Evolutionary conservation across 2,888 invertebrate species (phyloP).

Genomic region (Tipula vernalis): DNA sequence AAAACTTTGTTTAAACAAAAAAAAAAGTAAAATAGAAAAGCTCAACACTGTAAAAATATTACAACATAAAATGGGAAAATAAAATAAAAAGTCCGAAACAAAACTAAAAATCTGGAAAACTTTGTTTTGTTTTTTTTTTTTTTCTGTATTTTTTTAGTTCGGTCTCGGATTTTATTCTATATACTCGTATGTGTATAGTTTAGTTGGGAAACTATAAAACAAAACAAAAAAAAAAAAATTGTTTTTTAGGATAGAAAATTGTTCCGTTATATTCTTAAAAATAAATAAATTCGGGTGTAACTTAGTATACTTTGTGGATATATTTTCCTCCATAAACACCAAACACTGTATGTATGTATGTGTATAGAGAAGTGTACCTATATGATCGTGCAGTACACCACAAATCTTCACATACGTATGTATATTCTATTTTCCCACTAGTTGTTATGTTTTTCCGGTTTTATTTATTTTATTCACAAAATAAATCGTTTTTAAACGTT

Average conservation of each 20-base stretch:
- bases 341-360: neutral
- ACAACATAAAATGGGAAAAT: neutral
- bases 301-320: neutral
- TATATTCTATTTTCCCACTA: neutral
- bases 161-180: neutral
- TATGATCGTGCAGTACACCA: neutral
- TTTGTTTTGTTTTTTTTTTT: neutral
- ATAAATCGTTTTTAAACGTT: neutral
- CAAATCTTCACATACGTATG: neutral
- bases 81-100: neutral
- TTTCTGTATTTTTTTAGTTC: neutral
- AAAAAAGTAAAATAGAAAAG: neutral
- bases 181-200: neutral
- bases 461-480: neutral
- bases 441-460: neutral
- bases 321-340: neutral
- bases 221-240: neutral
- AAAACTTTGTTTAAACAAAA: neutral
- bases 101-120: neutral
- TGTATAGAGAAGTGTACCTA: neutral
- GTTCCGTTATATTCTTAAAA: neutral
- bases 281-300: neutral
- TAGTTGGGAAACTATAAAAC: neutral
- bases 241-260: neutral
- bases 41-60: neutral